Evolutionary conservation across 2,113 vertebrate species (phyloP).

Genomic region (Hydropotes inermis): DNA sequence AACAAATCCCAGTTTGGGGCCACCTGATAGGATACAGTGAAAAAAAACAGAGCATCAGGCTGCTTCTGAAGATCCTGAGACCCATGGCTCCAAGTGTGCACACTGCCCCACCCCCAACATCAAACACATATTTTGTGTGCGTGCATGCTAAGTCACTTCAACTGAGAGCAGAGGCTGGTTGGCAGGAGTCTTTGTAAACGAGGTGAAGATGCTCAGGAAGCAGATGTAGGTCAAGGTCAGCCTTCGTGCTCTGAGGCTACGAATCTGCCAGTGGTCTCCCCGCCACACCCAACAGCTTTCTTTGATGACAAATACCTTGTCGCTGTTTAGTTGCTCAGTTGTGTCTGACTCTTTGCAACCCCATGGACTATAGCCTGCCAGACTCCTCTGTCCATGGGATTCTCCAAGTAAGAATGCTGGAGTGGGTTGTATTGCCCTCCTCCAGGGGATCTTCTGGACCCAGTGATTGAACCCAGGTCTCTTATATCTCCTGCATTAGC

Average conservation of each 20-base stretch:
- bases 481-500: neutral
- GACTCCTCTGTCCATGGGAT: neutral
- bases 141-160: neutral
- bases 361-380: neutral
- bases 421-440: neutral
- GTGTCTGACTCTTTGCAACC: neutral
- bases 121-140: neutral
- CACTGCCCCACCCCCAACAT: fast-evolving
- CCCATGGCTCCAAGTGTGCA: neutral
- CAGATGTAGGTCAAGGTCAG: no score
- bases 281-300: fast-evolving
- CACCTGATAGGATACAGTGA: neutral
- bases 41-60: neutral
- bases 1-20: neutral
- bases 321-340: neutral
- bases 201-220: fast-evolving
- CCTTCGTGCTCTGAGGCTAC: neutral
- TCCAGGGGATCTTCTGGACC: neutral
- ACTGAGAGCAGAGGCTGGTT: neutral
- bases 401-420: neutral
- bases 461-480: neutral
- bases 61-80: neutral
- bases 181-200: neutral
- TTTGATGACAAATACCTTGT: neutral
- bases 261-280: neutral